These are phyloP conservation scores for Pteruthius melanotis DNA, from an alignment of 2,113 vertebrate genomes.

Conservation along the genomic window DNA sequence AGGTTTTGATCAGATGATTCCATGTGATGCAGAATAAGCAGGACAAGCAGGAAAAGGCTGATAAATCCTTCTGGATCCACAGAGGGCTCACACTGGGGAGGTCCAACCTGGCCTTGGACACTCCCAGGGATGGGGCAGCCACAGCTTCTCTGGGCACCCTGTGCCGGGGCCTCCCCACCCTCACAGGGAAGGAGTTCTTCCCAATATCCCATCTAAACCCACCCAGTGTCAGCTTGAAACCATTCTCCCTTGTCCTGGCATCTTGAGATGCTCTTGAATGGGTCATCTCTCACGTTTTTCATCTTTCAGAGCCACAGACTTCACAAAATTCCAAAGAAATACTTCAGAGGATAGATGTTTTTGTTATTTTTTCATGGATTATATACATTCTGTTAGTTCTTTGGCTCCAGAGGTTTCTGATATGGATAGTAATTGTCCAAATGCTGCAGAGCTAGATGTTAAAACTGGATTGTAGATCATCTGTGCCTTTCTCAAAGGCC, in stretches of 20 bases:
- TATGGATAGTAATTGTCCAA: background rate
- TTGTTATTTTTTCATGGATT: background rate
- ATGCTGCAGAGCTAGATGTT: background rate
- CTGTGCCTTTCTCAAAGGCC: background rate
- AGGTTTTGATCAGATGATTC: background rate
- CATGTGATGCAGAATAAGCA: background rate
- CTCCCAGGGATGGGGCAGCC: background rate
- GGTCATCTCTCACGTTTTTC: background rate
- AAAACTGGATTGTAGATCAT: background rate
- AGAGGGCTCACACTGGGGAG: background rate
- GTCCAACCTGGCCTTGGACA: background rate
- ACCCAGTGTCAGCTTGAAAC: background rate
- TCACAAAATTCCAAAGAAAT: background rate
- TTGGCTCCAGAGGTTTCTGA: background rate
- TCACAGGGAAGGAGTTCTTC: background rate
- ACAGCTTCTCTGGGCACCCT: background rate
- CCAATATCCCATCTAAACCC: background rate
- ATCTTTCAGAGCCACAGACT: background rate
- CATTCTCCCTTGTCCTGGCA: background rate
- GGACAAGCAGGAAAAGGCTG: background rate
- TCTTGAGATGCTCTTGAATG: background rate
- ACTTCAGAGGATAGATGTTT: background rate
- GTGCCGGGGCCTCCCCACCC: background rate
- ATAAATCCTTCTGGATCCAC: background rate
- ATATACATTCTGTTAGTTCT: background rate